These are phyloP conservation scores for Rhopalosiphum padi DNA, from an alignment of 1,140 invertebrate genomes.

Conservation along the genomic window DNA sequence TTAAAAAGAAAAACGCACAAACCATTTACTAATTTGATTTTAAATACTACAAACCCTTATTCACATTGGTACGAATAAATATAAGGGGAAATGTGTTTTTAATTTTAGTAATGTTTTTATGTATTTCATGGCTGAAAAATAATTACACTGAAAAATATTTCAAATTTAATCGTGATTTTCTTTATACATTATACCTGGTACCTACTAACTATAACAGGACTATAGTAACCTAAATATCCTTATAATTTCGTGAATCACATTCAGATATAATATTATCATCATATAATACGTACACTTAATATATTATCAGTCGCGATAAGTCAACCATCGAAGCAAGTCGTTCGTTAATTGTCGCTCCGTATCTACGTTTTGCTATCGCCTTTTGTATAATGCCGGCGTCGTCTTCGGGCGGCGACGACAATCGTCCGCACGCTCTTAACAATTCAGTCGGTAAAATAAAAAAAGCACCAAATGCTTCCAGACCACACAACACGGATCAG, in stretches of 20 bases:
- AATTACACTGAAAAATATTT: neutral
- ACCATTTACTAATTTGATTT: slow-evolving; percentile 14
- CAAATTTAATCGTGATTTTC: slow-evolving; percentile 35
- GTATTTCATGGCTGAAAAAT: neutral
- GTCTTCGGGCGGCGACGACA: too few species aligned
- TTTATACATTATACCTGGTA: neutral
- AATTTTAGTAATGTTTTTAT: neutral
- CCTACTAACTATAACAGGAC: too few species aligned
- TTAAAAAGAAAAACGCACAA: neutral
- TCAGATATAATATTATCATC: neutral
- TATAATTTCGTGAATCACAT: neutral
- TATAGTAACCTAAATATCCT: neutral
- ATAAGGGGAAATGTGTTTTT: slow-evolving; percentile 21
- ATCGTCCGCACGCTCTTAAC: too few species aligned
- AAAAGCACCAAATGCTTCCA: too few species aligned
- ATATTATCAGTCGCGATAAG: too few species aligned
- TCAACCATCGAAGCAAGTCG: too few species aligned
- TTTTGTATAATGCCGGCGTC: too few species aligned
- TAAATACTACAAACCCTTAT: slow-evolving; percentile 6
- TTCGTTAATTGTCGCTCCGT: too few species aligned
- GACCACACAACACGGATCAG: too few species aligned
- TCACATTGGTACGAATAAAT: neutral
- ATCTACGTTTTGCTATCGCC: too few species aligned
- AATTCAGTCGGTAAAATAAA: too few species aligned
- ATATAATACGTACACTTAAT: neutral